Percentiles rank a stretch among this genome's conserved stretches.
Evolutionary conservation across 2,888 invertebrate genomes (phyloP).

Genomic region (Drosophila lacicola): DNA sequence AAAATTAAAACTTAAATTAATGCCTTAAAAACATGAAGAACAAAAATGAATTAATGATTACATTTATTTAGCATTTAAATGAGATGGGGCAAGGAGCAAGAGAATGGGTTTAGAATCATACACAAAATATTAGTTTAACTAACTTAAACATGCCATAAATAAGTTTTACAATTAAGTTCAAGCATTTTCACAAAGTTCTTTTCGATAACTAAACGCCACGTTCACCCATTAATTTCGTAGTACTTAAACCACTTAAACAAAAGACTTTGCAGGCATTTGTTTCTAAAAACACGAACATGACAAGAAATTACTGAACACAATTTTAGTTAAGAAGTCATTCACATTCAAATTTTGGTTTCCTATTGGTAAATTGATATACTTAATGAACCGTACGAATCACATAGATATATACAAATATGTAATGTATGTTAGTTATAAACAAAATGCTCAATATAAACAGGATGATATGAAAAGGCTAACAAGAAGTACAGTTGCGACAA

Average conservation of each 20-base stretch:
- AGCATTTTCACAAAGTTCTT: conserved; percentile 10
- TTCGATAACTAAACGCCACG: not conserved
- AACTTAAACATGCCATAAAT: conserved; percentile 78
- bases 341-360: conserved; percentile 45
- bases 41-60: conserved; percentile 43
- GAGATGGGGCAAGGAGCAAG: conserved; percentile 16
- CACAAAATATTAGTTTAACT: conserved; percentile 66
- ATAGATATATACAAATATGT: conserved; percentile 25
- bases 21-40: conserved; percentile 62
- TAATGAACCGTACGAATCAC: conserved; percentile 41
- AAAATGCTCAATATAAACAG: conserved; percentile 70
- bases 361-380: conserved; percentile 59
- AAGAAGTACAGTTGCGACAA: conserved; percentile 23
- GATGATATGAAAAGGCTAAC: conserved; percentile 21
- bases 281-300: conserved; percentile 29
- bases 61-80: conserved; percentile 65
- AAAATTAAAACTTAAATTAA: conserved; percentile 64
- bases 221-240: conserved; percentile 30
- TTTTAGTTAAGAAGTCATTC: conserved; percentile 38
- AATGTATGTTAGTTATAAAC: conserved; percentile 44
- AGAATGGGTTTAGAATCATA: conserved; percentile 11
- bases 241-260: conserved; percentile 71
- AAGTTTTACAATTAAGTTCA: conserved; percentile 66
- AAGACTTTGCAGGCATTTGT: conserved; percentile 66
- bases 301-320: conserved; percentile 11